These are phyloP conservation scores for Gymnorhina tibicen DNA, from an alignment of 2,113 vertebrate species.

Conservation along the genomic window DNA sequence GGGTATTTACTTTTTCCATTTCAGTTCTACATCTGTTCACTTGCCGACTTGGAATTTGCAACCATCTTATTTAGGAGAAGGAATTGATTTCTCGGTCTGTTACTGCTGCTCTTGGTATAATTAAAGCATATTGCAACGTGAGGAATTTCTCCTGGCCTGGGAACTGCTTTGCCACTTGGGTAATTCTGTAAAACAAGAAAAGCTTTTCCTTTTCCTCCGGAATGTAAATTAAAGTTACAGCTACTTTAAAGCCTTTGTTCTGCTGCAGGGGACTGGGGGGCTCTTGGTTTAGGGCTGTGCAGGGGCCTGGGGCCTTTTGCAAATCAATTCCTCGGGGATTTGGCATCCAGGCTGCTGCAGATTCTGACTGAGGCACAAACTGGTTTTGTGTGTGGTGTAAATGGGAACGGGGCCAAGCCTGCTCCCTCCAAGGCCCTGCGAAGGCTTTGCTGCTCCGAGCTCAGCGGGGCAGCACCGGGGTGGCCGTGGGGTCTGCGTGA, in stretches of 20 bases:
- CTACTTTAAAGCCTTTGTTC: neutral
- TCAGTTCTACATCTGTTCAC: constrained; percentile 20
- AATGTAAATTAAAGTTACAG: neutral
- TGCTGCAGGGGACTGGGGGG: neutral
- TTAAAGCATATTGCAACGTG: constrained; percentile 11
- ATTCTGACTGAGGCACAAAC: rapidly evolving
- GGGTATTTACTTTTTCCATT: constrained; percentile 50
- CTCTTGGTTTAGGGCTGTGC: neutral
- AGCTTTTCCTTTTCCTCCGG: constrained; percentile 17
- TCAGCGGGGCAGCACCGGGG: rapidly evolving
- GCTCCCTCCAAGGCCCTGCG: neutral
- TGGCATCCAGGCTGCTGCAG: neutral
- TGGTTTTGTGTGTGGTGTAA: neutral
- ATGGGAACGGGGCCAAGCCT: neutral
- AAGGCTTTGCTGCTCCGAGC: neutral
- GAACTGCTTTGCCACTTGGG: constrained; percentile 33
- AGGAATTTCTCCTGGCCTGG: constrained; percentile 36
- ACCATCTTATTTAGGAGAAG: neutral
- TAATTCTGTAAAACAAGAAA: constrained; percentile 5
- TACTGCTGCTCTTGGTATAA: neutral
- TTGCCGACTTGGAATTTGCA: neutral
- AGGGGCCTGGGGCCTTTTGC: neutral
- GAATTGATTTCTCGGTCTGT: constrained; percentile 3
- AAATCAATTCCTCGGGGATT: rapidly evolving
- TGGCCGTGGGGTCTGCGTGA: neutral